Percentiles rank a stretch among this genome's conserved stretches.
Evolutionary conservation across 2,888 invertebrate genomes (phyloP).

Genomic region (Himalopsyche japonica): DNA sequence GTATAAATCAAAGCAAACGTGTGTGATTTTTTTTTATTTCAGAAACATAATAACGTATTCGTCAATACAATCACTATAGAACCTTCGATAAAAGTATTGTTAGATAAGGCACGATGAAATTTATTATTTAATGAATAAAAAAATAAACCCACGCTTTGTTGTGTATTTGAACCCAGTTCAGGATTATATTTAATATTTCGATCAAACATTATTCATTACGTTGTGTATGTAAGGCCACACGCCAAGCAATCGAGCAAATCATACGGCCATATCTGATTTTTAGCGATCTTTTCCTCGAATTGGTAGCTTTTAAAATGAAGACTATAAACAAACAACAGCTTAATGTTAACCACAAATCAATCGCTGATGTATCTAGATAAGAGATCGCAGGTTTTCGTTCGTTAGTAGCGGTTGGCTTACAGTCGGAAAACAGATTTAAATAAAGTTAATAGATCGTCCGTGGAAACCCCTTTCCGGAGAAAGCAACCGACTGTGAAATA

Average conservation of each 20-base stretch:
- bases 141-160: too few relatives aligned
- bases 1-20: too few relatives aligned
- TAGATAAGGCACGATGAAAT: too few relatives aligned
- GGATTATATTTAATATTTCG: too few relatives aligned
- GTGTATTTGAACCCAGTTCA: too few relatives aligned
- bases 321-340: constrained; percentile 20
- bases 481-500: not conserved
- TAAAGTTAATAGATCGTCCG: constrained; percentile 9
- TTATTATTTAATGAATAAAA: too few relatives aligned
- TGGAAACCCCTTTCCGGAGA: not conserved
- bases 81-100: too few relatives aligned
- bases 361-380: constrained; percentile 25
- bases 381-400: constrained; percentile 29
- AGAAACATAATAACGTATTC: too few relatives aligned
- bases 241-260: not conserved
- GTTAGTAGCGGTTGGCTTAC: constrained; percentile 16
- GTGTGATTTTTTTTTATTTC: too few relatives aligned
- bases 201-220: not conserved
- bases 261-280: not conserved
- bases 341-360: constrained; percentile 38
- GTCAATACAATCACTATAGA: too few relatives aligned
- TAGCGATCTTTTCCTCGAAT: not conserved
- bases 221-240: not conserved
- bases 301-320: constrained; percentile 11
- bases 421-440: not conserved